Percentiles rank a stretch among this genome's conserved stretches.
phyloP scores from a whole-genome alignment of 2,888 invertebrate species.

The Sphaerophoria taeniata region DNA sequence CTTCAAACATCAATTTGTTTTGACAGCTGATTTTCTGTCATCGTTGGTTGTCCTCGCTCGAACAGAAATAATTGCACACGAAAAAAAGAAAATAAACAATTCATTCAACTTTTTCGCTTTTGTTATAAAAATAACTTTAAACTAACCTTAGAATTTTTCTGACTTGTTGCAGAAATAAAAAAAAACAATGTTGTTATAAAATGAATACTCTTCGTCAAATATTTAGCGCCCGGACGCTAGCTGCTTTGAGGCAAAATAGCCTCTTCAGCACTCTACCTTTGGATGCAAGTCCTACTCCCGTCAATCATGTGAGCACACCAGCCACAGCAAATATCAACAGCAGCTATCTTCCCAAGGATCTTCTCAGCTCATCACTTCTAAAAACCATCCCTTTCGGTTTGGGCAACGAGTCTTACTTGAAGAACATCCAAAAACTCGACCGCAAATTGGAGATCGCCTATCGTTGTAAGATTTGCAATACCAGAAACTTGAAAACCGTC shows the following conservation, averaged over 20 bases:
- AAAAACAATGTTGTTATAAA: conserved; percentile 38
- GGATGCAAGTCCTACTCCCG: conserved; percentile 42
- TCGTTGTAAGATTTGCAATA: conserved; percentile 81
- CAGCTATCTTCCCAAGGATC: conserved; percentile 41
- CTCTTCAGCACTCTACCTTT: conserved; percentile 37
- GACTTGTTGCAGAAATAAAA: not conserved
- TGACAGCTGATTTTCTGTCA: not conserved
- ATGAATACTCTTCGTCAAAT: conserved; percentile 68
- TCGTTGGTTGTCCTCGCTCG: not conserved
- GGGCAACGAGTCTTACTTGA: conserved; percentile 60
- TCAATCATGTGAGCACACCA: conserved; percentile 36
- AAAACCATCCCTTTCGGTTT: conserved; percentile 44
- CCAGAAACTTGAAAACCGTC: conserved; percentile 80
- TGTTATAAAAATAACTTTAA: not conserved
- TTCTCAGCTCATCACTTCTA: conserved; percentile 31
- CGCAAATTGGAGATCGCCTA: conserved; percentile 80
- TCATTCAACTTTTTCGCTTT: not conserved
- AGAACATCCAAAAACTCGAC: conserved; percentile 78
- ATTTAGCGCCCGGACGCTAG: conserved; percentile 63
- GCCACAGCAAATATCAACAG: conserved; percentile 18
- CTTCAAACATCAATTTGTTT: not conserved
- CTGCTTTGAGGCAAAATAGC: conserved; percentile 61
- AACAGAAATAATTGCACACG: no score
- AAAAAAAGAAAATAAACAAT: not conserved
- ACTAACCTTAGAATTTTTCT: not conserved